Evolutionary conservation across 2,113 vertebrate genomes (phyloP).

Genomic region (Agelaius tricolor): DNA sequence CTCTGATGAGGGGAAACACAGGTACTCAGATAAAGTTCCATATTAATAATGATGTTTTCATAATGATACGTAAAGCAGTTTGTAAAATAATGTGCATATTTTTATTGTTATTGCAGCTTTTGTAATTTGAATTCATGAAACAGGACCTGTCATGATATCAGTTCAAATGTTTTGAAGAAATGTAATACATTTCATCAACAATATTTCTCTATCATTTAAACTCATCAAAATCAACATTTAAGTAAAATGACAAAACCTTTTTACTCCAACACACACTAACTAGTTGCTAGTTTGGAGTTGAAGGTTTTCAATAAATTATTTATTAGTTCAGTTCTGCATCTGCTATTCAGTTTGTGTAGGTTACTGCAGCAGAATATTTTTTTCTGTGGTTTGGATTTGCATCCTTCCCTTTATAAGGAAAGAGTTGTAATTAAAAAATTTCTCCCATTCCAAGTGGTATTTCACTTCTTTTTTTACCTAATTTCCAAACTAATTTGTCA

Average conservation of each 20-base stretch:
- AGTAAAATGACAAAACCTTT: neutral
- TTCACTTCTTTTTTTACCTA: neutral
- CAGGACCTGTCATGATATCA: neutral
- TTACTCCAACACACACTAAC: fast-evolving
- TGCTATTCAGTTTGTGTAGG: neutral
- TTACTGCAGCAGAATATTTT: neutral
- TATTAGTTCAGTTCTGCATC: neutral
- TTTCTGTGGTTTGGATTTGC: neutral
- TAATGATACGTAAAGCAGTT: neutral
- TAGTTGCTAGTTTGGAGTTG: neutral
- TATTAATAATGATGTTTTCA: neutral
- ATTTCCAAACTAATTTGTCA: neutral
- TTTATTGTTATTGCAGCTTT: neutral
- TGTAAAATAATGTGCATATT: neutral
- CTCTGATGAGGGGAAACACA: neutral
- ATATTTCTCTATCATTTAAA: neutral
- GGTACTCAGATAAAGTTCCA: neutral
- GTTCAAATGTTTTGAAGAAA: neutral
- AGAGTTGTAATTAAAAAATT: neutral
- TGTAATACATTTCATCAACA: neutral
- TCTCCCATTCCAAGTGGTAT: neutral
- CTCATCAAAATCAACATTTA: neutral
- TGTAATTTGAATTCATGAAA: neutral
- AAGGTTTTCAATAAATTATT: neutral
- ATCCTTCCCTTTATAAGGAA: neutral